These are phyloP conservation scores for Acanthiza pusilla DNA, from an alignment of 2,797 vertebrate species.

Conservation along the genomic window DNA sequence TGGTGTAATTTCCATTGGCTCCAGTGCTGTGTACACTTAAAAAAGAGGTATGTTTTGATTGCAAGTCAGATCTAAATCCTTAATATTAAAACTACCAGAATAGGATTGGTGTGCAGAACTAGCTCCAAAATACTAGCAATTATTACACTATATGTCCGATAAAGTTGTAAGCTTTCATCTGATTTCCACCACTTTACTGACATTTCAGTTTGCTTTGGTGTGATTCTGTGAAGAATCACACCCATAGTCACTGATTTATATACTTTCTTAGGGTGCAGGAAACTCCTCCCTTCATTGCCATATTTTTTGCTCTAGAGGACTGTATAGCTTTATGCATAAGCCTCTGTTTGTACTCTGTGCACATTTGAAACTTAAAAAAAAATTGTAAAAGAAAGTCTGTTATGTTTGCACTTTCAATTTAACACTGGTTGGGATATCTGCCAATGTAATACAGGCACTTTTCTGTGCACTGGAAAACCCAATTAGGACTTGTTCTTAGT, in stretches of 20 bases:
- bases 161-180: background rate
- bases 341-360: background rate
- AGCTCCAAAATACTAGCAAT: background rate
- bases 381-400: constrained; percentile 12
- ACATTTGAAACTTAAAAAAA: constrained; percentile 18
- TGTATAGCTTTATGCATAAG: background rate
- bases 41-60: background rate
- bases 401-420: constrained; percentile 72
- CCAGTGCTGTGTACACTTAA: background rate
- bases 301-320: background rate
- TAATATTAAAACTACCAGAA: background rate
- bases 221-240: background rate
- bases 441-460: constrained; percentile 67
- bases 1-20: background rate
- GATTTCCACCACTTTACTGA: background rate
- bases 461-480: constrained; percentile 67
- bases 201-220: background rate
- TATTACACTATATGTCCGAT: background rate
- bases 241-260: background rate
- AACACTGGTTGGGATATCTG: constrained; percentile 70
- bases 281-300: background rate
- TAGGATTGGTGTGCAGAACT: background rate
- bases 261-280: background rate
- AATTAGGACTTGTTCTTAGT: constrained; percentile 75
- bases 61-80: background rate